Conservation (phyloP, 2,888 invertebrate species). For the Tenthredo distinguenda region DNA sequence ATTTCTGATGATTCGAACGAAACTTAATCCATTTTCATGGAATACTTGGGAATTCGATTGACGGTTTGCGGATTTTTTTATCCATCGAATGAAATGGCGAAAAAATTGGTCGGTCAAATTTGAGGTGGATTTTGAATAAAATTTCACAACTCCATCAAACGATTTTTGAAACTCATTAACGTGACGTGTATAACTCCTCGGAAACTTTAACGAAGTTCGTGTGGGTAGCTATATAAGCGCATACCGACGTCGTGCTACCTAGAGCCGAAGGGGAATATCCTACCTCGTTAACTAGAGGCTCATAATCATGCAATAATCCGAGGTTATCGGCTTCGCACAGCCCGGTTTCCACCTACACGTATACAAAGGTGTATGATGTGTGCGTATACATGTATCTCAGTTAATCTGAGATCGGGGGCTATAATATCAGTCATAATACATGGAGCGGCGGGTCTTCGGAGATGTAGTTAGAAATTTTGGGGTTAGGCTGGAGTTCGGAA, state of each 20-base stretch:
- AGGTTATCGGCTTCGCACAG: conserved; percentile 31
- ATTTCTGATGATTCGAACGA: too few relatives aligned
- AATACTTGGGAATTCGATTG: too few relatives aligned
- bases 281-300: conserved; percentile 20
- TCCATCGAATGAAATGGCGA: neutral
- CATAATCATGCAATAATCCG: conserved; percentile 39
- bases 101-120: neutral
- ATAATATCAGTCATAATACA: neutral
- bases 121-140: too few relatives aligned
- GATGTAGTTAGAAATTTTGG: neutral
- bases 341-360: neutral
- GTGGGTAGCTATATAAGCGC: neutral
- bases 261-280: conserved; percentile 15
- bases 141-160: neutral
- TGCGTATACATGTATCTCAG: neutral
- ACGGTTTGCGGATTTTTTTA: too few relatives aligned
- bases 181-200: neutral
- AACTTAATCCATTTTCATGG: too few relatives aligned
- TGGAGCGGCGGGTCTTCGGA: neutral
- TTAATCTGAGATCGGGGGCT: neutral
- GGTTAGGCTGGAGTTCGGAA: neutral
- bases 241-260: neutral
- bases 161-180: neutral
- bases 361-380: neutral
- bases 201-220: neutral